phyloP scores from a whole-genome alignment of 2,888 invertebrate genomes.

The Nephrotoma appendiculata region DNA sequence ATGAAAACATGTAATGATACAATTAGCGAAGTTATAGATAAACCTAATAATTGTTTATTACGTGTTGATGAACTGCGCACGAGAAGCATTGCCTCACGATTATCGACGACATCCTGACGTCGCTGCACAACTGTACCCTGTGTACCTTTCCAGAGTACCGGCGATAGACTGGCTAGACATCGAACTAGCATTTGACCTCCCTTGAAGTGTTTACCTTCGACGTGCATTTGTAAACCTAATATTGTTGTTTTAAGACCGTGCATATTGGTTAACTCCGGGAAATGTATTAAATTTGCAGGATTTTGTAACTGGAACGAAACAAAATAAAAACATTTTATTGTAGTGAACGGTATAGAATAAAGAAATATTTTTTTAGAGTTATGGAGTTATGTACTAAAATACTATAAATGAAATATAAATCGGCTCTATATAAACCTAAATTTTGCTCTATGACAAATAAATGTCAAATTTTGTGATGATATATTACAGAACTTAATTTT shows the following conservation, averaged over 20 bases:
- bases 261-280: slow-evolving; percentile 38
- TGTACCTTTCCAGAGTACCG: slow-evolving; percentile 43
- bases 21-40: not conserved
- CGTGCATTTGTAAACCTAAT: slow-evolving; percentile 39
- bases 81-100: slow-evolving; percentile 44
- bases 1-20: not conserved
- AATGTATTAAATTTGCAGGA: slow-evolving; percentile 35
- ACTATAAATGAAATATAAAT: too few relatives aligned
- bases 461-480: too few relatives aligned
- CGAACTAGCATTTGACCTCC: slow-evolving; percentile 45
- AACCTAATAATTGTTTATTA: not conserved
- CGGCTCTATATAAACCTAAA: too few relatives aligned
- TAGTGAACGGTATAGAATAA: not conserved
- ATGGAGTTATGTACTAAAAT: too few relatives aligned
- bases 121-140: slow-evolving; percentile 42
- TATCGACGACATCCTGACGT: slow-evolving; percentile 39
- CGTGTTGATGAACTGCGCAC: slow-evolving; percentile 31
- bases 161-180: slow-evolving; percentile 44
- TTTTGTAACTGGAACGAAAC: slow-evolving; percentile 32
- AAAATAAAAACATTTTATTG: not conserved
- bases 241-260: slow-evolving; percentile 43
- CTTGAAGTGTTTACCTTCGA: slow-evolving; percentile 40
- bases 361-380: too few relatives aligned
- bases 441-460: too few relatives aligned
- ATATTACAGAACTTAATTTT: too few relatives aligned